Conservation (phyloP, 92 coral and sea anemone species). For the Parazoanthus atlanticus region DNA sequence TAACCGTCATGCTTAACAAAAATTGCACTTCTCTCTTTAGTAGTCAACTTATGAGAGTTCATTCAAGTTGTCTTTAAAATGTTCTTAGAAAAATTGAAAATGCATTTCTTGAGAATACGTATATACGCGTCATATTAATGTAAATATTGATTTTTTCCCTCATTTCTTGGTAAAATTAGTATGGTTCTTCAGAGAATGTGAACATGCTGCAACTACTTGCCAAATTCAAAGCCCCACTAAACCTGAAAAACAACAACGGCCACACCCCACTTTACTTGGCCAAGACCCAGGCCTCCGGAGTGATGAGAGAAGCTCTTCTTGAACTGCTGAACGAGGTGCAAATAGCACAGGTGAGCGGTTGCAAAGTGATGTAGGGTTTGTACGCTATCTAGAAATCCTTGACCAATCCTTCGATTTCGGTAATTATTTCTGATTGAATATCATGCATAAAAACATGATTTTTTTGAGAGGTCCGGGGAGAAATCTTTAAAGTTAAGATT, state of each 20-base stretch:
- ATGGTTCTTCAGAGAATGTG: slow-evolving; percentile 82
- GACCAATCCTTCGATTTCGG: background rate
- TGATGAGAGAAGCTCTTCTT: slow-evolving; percentile 74
- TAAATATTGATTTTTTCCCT: background rate
- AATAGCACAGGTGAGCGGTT: slow-evolving; percentile 49
- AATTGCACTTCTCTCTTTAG: too few relatives aligned
- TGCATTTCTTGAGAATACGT: background rate
- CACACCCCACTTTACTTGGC: slow-evolving; percentile 79
- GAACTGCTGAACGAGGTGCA: slow-evolving; percentile 64
- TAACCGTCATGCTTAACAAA: too few relatives aligned
- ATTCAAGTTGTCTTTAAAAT: too few relatives aligned
- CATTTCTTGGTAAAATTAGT: slow-evolving; percentile 42
- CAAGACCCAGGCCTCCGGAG: slow-evolving; percentile 73
- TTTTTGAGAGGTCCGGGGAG: background rate
- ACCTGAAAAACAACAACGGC: slow-evolving; percentile 63
- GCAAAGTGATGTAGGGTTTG: background rate
- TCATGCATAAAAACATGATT: too few relatives aligned
- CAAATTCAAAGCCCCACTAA: slow-evolving; percentile 70
- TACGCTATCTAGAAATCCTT: background rate
- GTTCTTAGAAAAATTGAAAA: too few relatives aligned
- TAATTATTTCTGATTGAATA: too few relatives aligned
- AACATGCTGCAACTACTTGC: slow-evolving; percentile 70
- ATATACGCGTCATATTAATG: background rate
- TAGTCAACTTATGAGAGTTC: too few relatives aligned
- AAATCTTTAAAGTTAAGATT: too few relatives aligned